A percentile compares a stretch with the other conserved stretches of the same genome.
phyloP scores from a whole-genome alignment of 2,797 vertebrate species.

The Chaunax sp. region DNA sequence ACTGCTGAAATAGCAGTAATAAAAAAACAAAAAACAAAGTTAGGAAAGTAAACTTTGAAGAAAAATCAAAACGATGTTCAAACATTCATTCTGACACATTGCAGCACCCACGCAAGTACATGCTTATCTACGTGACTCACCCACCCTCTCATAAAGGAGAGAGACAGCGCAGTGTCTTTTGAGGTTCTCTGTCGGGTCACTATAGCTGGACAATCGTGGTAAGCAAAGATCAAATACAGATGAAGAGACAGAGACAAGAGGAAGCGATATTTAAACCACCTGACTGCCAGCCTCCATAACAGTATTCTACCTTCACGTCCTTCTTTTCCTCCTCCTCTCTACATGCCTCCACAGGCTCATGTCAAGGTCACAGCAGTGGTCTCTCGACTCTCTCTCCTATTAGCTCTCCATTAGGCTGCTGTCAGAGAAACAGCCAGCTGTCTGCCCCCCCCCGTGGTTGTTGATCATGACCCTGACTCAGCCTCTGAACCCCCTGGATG shows the following conservation, averaged over 20 bases:
- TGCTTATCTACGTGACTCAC: neutral
- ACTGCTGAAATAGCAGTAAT: slow-evolving; percentile 11
- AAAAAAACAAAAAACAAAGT: neutral
- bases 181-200: slow-evolving; percentile 6
- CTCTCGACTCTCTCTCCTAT: slow-evolving; percentile 58
- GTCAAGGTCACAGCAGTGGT: slow-evolving; percentile 65
- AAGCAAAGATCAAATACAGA: slow-evolving; percentile 19
- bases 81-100: slow-evolving; percentile 15
- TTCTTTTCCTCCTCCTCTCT: slow-evolving; percentile 22
- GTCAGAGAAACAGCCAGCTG: slow-evolving; percentile 69
- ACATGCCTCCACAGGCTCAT: slow-evolving; percentile 51
- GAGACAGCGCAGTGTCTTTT: neutral
- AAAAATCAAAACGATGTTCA: slow-evolving; percentile 10
- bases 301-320: slow-evolving; percentile 32
- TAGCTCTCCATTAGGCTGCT: slow-evolving; percentile 71
- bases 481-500: slow-evolving; percentile 47
- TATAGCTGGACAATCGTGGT: neutral
- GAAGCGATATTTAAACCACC: slow-evolving; percentile 25
- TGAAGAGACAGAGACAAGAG: neutral
- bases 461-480: slow-evolving; percentile 66
- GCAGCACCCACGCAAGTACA: neutral
- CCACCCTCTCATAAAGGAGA: neutral
- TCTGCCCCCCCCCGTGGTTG: slow-evolving; percentile 48
- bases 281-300: slow-evolving; percentile 30
- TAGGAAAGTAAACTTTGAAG: neutral